Evolutionary conservation across 2,113 vertebrate genomes (phyloP).

Genomic region (Argyrosomus japonicus): DNA sequence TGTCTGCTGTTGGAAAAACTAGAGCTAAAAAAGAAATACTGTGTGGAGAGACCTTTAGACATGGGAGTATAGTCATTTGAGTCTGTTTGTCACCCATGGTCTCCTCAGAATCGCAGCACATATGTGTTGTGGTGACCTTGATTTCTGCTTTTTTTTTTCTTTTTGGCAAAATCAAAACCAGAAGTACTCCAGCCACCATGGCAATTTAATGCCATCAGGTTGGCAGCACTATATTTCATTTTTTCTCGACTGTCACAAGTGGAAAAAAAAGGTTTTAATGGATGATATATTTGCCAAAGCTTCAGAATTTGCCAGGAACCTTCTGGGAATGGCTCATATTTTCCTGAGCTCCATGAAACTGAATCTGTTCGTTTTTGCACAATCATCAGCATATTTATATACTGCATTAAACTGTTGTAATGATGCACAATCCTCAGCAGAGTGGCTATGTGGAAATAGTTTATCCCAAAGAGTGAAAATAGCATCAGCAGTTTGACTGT

Average conservation of each 20-base stretch:
- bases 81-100: not conserved
- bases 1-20: not conserved
- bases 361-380: not conserved
- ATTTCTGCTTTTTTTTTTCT: not conserved
- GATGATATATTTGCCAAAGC: slow-evolving; percentile 25
- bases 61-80: not conserved
- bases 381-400: not conserved
- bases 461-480: slow-evolving; percentile 11
- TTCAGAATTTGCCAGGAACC: slow-evolving; percentile 5
- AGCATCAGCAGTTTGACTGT: not conserved
- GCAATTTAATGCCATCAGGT: slow-evolving; percentile 10
- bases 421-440: slow-evolving; percentile 1
- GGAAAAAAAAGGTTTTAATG: not conserved
- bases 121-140: not conserved
- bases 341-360: not conserved
- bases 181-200: not conserved
- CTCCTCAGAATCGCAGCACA: not conserved
- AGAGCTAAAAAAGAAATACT: not conserved
- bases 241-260: slow-evolving; percentile 16
- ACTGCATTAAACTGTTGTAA: slow-evolving; percentile 1
- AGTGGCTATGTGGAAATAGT: slow-evolving; percentile 1
- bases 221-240: slow-evolving; percentile 11
- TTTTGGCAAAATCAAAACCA: not conserved
- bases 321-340: not conserved
- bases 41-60: not conserved